Percentiles rank a stretch among this genome's conserved stretches.
Conservation (phyloP, 2,888 invertebrate species). For the Periphyllus acericola region DNA sequence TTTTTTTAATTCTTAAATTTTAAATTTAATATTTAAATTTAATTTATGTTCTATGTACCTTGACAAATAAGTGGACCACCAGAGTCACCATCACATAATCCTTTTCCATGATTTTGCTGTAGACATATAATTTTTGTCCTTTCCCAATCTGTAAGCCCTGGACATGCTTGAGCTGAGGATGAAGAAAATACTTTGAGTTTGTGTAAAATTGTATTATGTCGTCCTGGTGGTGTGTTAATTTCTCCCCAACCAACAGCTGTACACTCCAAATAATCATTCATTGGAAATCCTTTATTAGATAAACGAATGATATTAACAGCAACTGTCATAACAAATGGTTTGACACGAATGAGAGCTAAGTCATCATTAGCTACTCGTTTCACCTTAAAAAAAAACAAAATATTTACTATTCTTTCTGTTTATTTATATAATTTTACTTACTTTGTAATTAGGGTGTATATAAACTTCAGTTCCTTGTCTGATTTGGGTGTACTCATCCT, state of each 20-base stretch:
- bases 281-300: slow-evolving; percentile 31
- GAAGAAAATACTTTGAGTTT: slow-evolving; percentile 49
- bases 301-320: slow-evolving; percentile 33
- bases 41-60: neutral
- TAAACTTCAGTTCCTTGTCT: slow-evolving; percentile 34
- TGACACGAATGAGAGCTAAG: slow-evolving; percentile 34
- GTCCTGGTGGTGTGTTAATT: slow-evolving; percentile 35
- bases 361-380: slow-evolving; percentile 57
- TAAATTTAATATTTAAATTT: neutral
- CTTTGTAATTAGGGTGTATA: slow-evolving; percentile 44
- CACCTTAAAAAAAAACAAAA: slow-evolving; percentile 32
- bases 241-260: slow-evolving; percentile 54
- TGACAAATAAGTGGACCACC: slow-evolving; percentile 52
- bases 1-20: neutral
- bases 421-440: neutral
- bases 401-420: neutral
- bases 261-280: slow-evolving; percentile 20
- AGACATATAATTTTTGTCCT: slow-evolving; percentile 50
- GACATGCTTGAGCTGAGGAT: slow-evolving; percentile 42
- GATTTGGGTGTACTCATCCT: slow-evolving; percentile 13
- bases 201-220: slow-evolving; percentile 34
- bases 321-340: slow-evolving; percentile 36
- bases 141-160: slow-evolving; percentile 34
- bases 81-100: slow-evolving; percentile 49
- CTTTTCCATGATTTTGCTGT: slow-evolving; percentile 51